Evolutionary conservation across 2,797 vertebrate species (phyloP), one percentile per base, ranked within the genome.

Genomic region (Macropodus opercularis): DNA sequence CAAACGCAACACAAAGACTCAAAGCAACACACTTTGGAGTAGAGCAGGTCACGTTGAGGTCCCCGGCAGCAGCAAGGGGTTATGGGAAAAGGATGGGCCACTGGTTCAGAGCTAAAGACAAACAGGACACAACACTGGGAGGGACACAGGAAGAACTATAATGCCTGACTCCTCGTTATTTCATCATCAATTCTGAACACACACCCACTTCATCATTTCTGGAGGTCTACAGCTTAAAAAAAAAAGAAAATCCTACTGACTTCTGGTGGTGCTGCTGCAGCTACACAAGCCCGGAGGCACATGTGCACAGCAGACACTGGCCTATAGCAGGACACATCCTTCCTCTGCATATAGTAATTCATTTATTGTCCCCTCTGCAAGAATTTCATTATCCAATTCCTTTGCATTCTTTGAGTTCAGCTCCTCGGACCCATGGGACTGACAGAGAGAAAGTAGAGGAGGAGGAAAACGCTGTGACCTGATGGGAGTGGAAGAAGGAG

Each of bases 81-180:
- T 88, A 79, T 90, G 87, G 84, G 86, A 89, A 89, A 83, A 75
- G 81, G 79, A 81, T 71, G 63, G 71, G 66, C 67, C 57, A 34
- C 59, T 40, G 56, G 78, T 67, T 80, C 23, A n/a, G 63, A 70
- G 44, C 38, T 31, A 17, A 70, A 54, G 43, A 65, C 47, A 27
- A 73, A 62, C 2, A 66, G 58, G 68, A 40, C 63, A 63, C 48
- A 40, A 72, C 26, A 77, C 44, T 77, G 51, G 64, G 54, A 52
- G 48, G 53, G 27, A 43, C 48, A 50, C 51, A 65, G 43, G 46
- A 66, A 61, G 23, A 27, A 67, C 38, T 32, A 18, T 34, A 46
- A 55, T 35, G 41, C 61, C 58, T 29, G 31, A 40, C 13, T 35
- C 21, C 13, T 34, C 9, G 51, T 17, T 15, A 38, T 55, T 42